Conservation (phyloP, 2,888 invertebrate species). For the Arrhopalites spinosus region DNA sequence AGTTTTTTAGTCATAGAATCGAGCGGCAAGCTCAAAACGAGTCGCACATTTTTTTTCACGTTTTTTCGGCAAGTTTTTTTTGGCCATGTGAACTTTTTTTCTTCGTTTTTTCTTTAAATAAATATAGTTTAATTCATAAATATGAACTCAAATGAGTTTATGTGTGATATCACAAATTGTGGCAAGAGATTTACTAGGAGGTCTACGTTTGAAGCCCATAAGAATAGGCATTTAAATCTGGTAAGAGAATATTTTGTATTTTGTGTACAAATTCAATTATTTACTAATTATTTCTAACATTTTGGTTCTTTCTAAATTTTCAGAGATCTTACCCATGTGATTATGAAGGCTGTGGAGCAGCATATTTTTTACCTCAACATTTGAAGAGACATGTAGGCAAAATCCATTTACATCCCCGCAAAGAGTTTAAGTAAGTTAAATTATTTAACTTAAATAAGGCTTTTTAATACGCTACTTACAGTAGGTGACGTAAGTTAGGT, state of each 20-base stretch:
- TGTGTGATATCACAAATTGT: too few relatives aligned
- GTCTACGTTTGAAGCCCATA: slow-evolving; percentile 43
- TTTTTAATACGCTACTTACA: too few relatives aligned
- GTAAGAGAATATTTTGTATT: slow-evolving; percentile 32
- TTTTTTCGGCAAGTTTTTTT: too few relatives aligned
- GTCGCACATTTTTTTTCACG: too few relatives aligned
- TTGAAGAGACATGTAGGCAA: slow-evolving; percentile 46
- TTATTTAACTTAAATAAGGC: background rate
- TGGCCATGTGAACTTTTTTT: too few relatives aligned
- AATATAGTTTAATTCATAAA: too few relatives aligned
- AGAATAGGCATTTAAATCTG: slow-evolving; percentile 40
- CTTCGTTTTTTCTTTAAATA: too few relatives aligned
- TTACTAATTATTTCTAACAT: background rate
- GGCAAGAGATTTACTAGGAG: too few relatives aligned
- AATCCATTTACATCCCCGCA: slow-evolving; percentile 8
- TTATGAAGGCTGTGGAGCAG: slow-evolving; percentile 42
- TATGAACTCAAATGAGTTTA: too few relatives aligned
- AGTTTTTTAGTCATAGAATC: too few relatives aligned
- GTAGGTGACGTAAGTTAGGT: background rate
- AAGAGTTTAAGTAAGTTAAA: slow-evolving; percentile 24
- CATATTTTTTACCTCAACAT: slow-evolving; percentile 46
- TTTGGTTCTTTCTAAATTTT: slow-evolving; percentile 16
- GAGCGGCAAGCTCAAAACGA: too few relatives aligned
- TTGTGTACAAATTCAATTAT: background rate
- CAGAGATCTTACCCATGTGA: slow-evolving; percentile 49